Conservation (phyloP, 2,797 vertebrate genomes). For the Loris lydekkerianus region DNA sequence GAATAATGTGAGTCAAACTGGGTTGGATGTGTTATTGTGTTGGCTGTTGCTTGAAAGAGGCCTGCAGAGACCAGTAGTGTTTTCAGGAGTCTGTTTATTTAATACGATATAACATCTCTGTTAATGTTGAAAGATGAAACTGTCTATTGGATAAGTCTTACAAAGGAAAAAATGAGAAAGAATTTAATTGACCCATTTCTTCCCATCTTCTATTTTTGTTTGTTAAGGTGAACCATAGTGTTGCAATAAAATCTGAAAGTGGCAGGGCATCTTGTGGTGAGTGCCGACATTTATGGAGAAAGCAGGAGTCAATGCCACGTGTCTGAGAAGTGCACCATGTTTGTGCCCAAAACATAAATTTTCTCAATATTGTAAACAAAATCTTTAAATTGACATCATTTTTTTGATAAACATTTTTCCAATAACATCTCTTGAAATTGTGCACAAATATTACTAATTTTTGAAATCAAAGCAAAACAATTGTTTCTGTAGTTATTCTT, state of each 20-base stretch:
- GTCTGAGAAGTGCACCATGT: neutral
- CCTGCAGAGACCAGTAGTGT: neutral
- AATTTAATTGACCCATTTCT: neutral
- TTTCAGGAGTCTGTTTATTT: neutral
- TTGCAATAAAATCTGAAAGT: neutral
- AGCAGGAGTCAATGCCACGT: neutral
- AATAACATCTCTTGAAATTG: neutral
- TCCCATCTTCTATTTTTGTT: neutral
- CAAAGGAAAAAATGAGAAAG: neutral
- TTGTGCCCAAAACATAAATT: neutral
- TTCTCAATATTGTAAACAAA: neutral
- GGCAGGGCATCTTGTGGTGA: neutral
- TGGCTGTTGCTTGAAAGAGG: neutral
- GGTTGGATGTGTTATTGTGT: neutral
- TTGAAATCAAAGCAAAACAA: neutral
- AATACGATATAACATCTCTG: neutral
- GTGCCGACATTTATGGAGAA: neutral
- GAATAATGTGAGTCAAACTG: neutral
- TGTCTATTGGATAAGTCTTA: neutral
- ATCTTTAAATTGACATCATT: neutral
- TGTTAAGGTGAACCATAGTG: neutral
- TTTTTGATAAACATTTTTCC: neutral
- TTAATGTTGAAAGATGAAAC: neutral
- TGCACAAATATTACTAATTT: neutral
- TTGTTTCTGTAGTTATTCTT: neutral